These are phyloP conservation scores for Acromyrmex heyeri DNA, from an alignment of 1,140 invertebrate species.

Conservation along the genomic window DNA sequence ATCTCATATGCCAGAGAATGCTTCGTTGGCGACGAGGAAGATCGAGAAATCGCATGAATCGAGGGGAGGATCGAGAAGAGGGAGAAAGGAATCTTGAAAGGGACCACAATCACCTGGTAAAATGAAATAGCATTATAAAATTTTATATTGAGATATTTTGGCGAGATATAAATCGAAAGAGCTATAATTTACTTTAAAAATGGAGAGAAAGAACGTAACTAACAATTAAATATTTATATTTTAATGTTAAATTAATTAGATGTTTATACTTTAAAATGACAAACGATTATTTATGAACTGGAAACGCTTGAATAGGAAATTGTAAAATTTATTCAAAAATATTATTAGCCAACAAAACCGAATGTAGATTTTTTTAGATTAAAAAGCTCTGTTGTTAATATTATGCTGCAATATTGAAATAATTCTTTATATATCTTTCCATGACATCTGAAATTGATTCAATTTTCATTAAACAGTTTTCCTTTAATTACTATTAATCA, in stretches of 20 bases:
- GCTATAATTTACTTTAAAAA: background rate
- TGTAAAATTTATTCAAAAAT: no score
- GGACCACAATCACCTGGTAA: background rate
- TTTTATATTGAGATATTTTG: background rate
- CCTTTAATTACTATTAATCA: background rate
- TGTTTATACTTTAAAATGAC: background rate
- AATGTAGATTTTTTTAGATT: background rate
- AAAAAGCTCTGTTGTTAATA: background rate
- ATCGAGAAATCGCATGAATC: slow-evolving; percentile 35
- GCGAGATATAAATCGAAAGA: background rate
- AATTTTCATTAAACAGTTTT: background rate
- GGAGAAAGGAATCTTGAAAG: background rate
- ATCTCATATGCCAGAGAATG: slow-evolving; percentile 43
- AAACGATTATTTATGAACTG: no score
- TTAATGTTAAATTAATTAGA: background rate
- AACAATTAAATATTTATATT: background rate
- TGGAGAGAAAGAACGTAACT: background rate
- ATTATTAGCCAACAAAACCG: no score
- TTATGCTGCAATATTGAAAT: background rate
- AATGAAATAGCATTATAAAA: background rate
- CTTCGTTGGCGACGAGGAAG: background rate
- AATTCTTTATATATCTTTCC: background rate
- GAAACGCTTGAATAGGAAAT: no score
- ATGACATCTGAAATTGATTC: background rate
- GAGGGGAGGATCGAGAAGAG: background rate